Conservation (phyloP, 2,113 vertebrate genomes). For the Dryoscopus gambensis region DNA sequence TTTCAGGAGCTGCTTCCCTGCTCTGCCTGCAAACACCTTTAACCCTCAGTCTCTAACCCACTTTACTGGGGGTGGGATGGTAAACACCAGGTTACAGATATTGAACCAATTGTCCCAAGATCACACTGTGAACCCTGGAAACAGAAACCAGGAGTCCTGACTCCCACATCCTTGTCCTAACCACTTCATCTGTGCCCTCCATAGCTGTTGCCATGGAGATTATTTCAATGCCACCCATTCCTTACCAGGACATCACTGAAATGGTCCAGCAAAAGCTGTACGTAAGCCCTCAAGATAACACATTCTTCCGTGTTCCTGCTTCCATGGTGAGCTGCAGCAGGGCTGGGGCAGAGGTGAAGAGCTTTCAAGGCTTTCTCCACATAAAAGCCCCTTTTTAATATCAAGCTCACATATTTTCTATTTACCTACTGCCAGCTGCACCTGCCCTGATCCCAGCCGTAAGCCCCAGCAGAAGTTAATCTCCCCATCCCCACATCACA, state of each 20-base stretch:
- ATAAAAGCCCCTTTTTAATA: constrained; percentile 28
- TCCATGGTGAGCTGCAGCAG: neutral
- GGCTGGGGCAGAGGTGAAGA: neutral
- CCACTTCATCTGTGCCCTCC: neutral
- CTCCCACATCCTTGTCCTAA: neutral
- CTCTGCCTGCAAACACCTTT: neutral
- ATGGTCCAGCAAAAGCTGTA: neutral
- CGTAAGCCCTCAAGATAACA: neutral
- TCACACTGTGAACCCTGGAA: neutral
- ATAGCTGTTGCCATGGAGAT: neutral
- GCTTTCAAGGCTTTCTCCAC: neutral
- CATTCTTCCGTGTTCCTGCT: neutral
- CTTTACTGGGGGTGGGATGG: neutral
- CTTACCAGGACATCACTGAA: neutral
- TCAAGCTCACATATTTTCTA: constrained; percentile 28
- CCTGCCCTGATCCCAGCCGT: constrained; percentile 16
- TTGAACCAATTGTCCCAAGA: neutral
- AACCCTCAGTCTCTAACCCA: neutral
- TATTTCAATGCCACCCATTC: neutral
- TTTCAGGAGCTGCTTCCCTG: neutral
- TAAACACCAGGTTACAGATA: neutral
- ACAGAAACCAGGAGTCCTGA: neutral
- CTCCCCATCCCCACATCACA: neutral
- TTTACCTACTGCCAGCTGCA: constrained; percentile 39
- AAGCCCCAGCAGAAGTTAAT: constrained; percentile 10